Evolutionary conservation across 64 coral and sea anemone species (phyloP).

Genomic region (Trachythela sp.): DNA sequence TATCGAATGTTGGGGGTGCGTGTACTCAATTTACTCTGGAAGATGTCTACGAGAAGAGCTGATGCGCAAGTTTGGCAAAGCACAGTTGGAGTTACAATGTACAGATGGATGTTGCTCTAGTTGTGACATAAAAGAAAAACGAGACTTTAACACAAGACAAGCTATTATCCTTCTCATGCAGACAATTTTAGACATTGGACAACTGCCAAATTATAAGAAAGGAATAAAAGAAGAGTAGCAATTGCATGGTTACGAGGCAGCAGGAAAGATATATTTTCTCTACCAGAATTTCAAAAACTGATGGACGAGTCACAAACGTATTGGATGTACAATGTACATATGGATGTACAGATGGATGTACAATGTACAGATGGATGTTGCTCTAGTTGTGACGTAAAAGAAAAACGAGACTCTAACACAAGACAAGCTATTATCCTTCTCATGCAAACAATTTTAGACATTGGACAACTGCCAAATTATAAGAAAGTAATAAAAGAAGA

Average conservation of each 20-base stretch:
- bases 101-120: neutral
- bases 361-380: neutral
- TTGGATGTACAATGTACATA: too few species aligned
- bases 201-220: too few species aligned
- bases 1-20: neutral
- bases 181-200: too few species aligned
- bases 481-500: too few species aligned
- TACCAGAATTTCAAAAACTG: too few species aligned
- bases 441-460: neutral
- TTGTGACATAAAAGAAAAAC: neutral
- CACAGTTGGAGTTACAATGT: neutral
- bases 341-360: too few species aligned
- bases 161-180: neutral
- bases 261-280: too few species aligned
- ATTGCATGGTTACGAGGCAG: too few species aligned
- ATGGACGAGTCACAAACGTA: too few species aligned
- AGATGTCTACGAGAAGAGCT: neutral
- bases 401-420: neutral
- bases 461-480: too few species aligned
- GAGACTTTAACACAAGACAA: neutral
- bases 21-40: neutral
- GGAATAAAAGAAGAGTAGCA: too few species aligned
- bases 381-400: neutral
- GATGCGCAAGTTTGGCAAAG: neutral
- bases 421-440: neutral